These are phyloP conservation scores for Buathra laborator DNA, from an alignment of 2,888 invertebrate species.

Conservation along the genomic window DNA sequence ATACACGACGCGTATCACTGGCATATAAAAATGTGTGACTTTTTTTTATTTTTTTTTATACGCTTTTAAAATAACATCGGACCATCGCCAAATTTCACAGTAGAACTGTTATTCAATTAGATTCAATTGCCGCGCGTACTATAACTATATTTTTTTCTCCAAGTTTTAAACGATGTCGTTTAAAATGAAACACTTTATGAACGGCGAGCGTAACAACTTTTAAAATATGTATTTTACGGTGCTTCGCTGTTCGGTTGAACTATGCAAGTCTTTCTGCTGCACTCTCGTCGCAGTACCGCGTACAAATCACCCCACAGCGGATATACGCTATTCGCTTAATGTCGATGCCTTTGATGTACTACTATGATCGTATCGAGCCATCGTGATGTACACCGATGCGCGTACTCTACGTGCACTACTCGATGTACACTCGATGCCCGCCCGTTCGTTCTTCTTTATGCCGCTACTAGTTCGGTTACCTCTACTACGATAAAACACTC, in stretches of 20 bases:
- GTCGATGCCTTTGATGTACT: conserved; percentile 78
- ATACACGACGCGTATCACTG: background rate
- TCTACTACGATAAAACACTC: conserved; percentile 6
- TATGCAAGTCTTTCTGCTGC: conserved; percentile 8
- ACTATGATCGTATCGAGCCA: conserved; percentile 66
- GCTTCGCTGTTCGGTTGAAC: background rate
- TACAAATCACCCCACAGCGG: conserved; percentile 81
- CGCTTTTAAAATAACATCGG: background rate
- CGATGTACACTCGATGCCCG: conserved; percentile 36
- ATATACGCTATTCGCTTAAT: conserved; percentile 82
- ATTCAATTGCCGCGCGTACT: background rate
- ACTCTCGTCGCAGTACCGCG: conserved; percentile 44
- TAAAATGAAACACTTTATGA: background rate
- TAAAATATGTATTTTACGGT: background rate
- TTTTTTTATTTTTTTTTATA: conserved; percentile 1
- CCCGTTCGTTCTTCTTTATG: conserved; percentile 41
- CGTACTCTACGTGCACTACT: conserved; percentile 30
- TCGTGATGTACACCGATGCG: conserved; percentile 66
- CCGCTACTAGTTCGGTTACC: conserved; percentile 14
- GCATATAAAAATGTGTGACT: background rate
- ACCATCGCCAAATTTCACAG: background rate
- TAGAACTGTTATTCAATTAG: background rate
- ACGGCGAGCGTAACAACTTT: background rate
- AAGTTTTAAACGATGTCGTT: background rate
- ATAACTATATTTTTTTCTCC: too few species aligned